Percentiles rank a stretch among this genome's conserved stretches.
Conservation (phyloP, 1,140 invertebrate species). For the Drosophila subpulchrella region DNA sequence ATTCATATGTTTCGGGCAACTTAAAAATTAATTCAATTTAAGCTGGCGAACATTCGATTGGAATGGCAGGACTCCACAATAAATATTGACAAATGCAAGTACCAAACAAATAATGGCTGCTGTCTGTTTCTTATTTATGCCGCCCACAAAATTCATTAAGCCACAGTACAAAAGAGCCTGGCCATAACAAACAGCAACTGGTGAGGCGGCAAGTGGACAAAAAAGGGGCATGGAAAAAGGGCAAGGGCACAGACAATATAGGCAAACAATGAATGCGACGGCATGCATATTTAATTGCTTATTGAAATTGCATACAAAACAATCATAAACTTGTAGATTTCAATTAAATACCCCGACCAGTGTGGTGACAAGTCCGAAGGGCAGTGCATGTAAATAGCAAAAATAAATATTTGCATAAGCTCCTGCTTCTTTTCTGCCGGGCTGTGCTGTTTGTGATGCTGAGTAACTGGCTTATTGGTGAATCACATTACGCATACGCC, state of each 20-base stretch:
- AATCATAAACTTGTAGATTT: constrained; percentile 74
- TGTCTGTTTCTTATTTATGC: constrained; percentile 76
- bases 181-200: constrained; percentile 63
- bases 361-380: constrained; percentile 33
- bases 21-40: constrained; percentile 35
- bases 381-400: constrained; percentile 38
- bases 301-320: constrained; percentile 59
- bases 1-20: neutral
- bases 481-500: constrained; percentile 49
- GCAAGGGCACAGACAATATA: constrained; percentile 33
- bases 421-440: constrained; percentile 21
- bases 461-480: constrained; percentile 46
- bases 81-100: constrained; percentile 71
- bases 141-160: constrained; percentile 58
- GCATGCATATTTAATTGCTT: constrained; percentile 71
- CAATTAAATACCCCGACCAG: constrained; percentile 62
- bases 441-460: constrained; percentile 16
- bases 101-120: constrained; percentile 67
- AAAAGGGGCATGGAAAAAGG: constrained; percentile 7
- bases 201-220: neutral
- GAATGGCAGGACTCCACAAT: constrained; percentile 33
- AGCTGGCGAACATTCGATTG: constrained; percentile 20
- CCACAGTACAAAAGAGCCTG: constrained; percentile 57
- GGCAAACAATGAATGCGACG: constrained; percentile 61
- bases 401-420: constrained; percentile 51